These are phyloP conservation scores for Coboldia fuscipes DNA, from an alignment of 1,140 invertebrate species.

Conservation along the genomic window DNA sequence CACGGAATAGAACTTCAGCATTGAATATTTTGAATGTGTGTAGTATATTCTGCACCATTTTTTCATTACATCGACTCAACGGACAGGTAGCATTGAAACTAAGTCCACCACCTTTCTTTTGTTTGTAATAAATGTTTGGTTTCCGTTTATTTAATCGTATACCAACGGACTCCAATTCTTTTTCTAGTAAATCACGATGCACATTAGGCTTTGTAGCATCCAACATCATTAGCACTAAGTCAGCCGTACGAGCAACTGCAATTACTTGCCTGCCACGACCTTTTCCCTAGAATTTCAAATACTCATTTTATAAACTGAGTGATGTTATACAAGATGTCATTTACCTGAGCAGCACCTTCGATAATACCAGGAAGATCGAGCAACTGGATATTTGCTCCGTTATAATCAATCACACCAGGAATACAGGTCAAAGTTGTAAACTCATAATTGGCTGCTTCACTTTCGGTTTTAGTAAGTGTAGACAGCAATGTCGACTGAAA, in stretches of 20 bases:
- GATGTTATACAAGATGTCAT: too few relatives aligned
- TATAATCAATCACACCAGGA: slow-evolving; percentile 95
- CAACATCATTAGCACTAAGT: slow-evolving; percentile 95
- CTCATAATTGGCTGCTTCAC: slow-evolving; percentile 92
- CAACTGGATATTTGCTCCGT: slow-evolving; percentile 95
- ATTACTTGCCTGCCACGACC: slow-evolving; percentile 78
- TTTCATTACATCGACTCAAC: slow-evolving; percentile 87
- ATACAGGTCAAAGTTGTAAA: slow-evolving; percentile 99
- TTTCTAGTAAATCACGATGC: slow-evolving; percentile 73
- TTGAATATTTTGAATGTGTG: slow-evolving; percentile 99
- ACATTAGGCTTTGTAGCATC: slow-evolving; percentile 95
- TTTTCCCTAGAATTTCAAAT: slow-evolving; percentile 23
- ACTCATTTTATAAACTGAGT: not conserved
- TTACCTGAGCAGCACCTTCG: slow-evolving; percentile 77
- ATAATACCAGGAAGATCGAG: slow-evolving; percentile 94
- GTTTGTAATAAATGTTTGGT: slow-evolving; percentile 97
- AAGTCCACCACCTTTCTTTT: slow-evolving; percentile 95
- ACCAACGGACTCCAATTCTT: slow-evolving; percentile 88
- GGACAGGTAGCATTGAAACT: slow-evolving; percentile 95
- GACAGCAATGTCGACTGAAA: slow-evolving; percentile 74
- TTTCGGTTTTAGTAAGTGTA: slow-evolving; percentile 84
- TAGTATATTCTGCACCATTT: slow-evolving; percentile 93
- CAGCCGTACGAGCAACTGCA: slow-evolving; percentile 88
- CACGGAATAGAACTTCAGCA: slow-evolving; percentile 89
- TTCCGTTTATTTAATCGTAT: slow-evolving; percentile 85